phyloP scores from a whole-genome alignment of 1,140 invertebrate genomes.

The Calosoma granatense region DNA sequence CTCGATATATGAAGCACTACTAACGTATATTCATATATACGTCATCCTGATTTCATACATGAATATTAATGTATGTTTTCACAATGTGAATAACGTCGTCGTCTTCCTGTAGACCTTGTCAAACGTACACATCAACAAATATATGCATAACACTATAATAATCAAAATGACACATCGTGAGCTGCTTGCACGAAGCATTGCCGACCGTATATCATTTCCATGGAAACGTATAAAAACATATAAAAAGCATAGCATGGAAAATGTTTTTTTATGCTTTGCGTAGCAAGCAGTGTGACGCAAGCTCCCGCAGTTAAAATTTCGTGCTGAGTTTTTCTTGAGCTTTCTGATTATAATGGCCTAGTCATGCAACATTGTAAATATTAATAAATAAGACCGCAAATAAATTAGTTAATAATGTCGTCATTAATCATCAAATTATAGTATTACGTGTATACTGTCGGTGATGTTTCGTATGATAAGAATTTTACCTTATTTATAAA shows the following conservation, averaged over 20 bases:
- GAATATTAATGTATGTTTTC: too few species aligned
- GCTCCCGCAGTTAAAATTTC: not conserved
- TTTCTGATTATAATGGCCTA: not conserved
- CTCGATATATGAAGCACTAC: too few species aligned
- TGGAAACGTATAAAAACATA: not conserved
- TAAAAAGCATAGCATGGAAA: not conserved
- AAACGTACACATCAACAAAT: not conserved
- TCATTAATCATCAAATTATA: too few species aligned
- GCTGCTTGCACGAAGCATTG: not conserved
- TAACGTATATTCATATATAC: too few species aligned
- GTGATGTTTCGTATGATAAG: too few species aligned
- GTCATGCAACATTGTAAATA: not conserved
- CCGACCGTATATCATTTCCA: not conserved
- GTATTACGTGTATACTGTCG: too few species aligned
- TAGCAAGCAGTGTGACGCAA: not conserved
- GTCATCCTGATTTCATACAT: too few species aligned
- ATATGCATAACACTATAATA: not conserved
- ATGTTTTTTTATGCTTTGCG: not conserved
- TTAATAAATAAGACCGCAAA: not conserved
- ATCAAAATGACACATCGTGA: not conserved
- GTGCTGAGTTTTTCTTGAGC: not conserved
- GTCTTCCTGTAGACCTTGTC: too few species aligned
- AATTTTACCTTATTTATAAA: too few species aligned
- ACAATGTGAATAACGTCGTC: too few species aligned
- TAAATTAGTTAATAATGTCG: not conserved